Evolutionary conservation across 2,797 vertebrate genomes (phyloP), one percentile per base, ranked within the genome.

Genomic region (Chrysolophus pictus): DNA sequence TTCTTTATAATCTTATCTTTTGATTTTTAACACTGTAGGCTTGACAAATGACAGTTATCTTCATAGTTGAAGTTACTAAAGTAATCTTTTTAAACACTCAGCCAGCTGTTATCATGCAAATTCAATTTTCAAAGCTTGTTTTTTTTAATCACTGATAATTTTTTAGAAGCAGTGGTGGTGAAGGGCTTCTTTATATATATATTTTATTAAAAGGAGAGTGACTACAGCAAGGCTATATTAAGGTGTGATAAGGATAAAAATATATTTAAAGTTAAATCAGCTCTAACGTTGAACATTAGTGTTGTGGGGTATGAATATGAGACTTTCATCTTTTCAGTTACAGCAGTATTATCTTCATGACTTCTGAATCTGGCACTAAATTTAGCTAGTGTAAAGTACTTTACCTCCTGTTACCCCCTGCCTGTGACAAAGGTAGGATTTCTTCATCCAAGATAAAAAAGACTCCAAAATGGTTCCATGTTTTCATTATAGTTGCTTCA

Each of bases 301-400:
- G 35, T 16, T 56, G 33, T 37, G 29, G 9, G 10, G 2, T 78
- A 69, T 19, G 39, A 84, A 86, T 78, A 11, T 19, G 44, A 77
- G 76, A 4, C 79, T 87, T 84, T 49, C n/a, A 4, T 72, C 68
- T 68, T 78, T 62, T 53, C 22, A 59, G n/a, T 10, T 63, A 22
- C 12, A 41, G 7, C 29, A n/a, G 3, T 69, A 33, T 75, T 81
- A 67, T 39, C 35, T 64, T 59, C 21, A 33, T 5, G 22, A 41
- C 6, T 47, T 91, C 75, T 90, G 31, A 85, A 78, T 63, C 12
- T 67, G 62, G 10, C 21, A 72, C n/a, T 92, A 63, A 70, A 85
- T 93, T 85, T 80, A 56, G 21, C 24, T 47, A 44, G 5, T 81
- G 74, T 63, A 16, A 47, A 85, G 41, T 59, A 75, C 15, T 73